phyloP scores from a whole-genome alignment of 2,797 vertebrate species.

The Anguilla pacifica region DNA sequence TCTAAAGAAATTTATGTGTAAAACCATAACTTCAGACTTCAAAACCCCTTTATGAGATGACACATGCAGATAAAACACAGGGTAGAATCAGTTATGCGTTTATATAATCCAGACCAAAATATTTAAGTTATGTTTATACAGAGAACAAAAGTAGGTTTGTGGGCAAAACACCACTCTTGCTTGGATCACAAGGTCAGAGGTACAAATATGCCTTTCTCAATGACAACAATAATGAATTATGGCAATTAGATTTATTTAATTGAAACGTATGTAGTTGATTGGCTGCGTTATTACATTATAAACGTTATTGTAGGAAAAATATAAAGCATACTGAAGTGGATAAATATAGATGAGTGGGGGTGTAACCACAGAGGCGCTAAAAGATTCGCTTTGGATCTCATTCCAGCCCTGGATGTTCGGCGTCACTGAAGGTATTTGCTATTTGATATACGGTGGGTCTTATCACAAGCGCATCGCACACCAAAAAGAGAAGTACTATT shows the following conservation, averaged over 20 bases:
- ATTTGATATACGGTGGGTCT: constrained; percentile 46
- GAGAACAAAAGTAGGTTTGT: not conserved
- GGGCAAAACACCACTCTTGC: not conserved
- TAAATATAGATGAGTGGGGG: not conserved
- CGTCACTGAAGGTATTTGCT: constrained; percentile 61
- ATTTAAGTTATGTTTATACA: not conserved
- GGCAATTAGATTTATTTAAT: no score
- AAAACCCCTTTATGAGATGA: no score
- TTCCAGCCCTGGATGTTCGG: constrained; percentile 31
- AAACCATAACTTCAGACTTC: no score
- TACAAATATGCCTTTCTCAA: not conserved
- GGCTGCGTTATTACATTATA: not conserved
- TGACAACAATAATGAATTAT: no score
- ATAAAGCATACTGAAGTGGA: not conserved
- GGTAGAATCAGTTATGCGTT: not conserved
- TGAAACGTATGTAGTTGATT: no score
- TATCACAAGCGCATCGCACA: constrained; percentile 30
- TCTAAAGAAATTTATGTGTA: no score
- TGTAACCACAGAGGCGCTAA: constrained; percentile 21
- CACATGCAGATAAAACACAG: not conserved
- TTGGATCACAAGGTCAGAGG: not conserved
- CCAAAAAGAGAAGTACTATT: not conserved
- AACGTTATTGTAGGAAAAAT: not conserved
- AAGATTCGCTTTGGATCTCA: constrained; percentile 20
- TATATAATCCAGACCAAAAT: not conserved